phyloP scores from a whole-genome alignment of 2,797 vertebrate genomes.

The Megaceryle alcyon region DNA sequence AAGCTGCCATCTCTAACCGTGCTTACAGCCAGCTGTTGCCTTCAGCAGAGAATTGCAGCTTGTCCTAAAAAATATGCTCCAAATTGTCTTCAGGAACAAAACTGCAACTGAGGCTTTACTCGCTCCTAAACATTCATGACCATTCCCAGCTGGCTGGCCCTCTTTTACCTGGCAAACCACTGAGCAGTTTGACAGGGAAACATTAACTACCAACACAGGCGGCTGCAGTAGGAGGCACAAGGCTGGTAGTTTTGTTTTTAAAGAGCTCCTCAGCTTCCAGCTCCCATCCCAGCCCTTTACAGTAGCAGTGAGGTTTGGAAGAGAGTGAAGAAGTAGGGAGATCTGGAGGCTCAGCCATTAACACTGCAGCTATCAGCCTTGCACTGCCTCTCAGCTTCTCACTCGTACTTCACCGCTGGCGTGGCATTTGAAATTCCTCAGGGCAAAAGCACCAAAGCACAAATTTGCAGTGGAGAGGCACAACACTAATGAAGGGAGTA shows the following conservation, averaged over 20 bases:
- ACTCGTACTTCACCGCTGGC: background rate
- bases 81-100: background rate
- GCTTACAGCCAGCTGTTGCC: background rate
- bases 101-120: background rate
- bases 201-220: background rate
- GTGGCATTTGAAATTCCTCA: background rate
- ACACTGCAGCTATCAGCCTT: background rate
- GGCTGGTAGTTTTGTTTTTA: background rate
- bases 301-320: background rate
- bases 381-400: background rate
- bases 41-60: background rate
- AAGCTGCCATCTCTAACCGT: background rate
- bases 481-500: background rate
- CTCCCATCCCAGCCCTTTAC: background rate
- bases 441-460: constrained; percentile 12
- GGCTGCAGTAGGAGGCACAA: background rate
- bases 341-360: background rate
- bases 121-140: background rate
- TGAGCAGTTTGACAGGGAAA: background rate
- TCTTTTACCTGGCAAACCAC: background rate
- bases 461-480: background rate
- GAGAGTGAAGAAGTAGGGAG: background rate
- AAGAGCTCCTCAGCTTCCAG: background rate
- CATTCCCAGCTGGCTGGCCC: background rate
- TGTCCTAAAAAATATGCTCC: background rate